A percentile compares a stretch with the other conserved stretches of the same genome.
phyloP scores from a whole-genome alignment of 2,888 invertebrate species.

The Tetrapedia diversipes region DNA sequence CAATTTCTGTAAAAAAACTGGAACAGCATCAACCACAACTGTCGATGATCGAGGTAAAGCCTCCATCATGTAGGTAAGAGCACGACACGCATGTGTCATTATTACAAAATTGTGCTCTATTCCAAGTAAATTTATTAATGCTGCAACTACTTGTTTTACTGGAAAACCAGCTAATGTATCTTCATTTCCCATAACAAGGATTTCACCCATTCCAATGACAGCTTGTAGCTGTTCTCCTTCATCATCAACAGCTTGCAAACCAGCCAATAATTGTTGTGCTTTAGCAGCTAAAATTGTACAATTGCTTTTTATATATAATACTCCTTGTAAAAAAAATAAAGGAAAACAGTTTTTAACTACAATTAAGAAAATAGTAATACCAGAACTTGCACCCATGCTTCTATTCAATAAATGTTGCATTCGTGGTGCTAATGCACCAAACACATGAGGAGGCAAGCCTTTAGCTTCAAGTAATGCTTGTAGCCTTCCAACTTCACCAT shows the following conservation, averaged over 20 bases:
- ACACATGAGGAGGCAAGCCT: slow-evolving; percentile 97
- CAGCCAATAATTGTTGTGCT: slow-evolving; percentile 96
- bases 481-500: slow-evolving; percentile 96
- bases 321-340: background rate
- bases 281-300: slow-evolving; percentile 87
- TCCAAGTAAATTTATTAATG: slow-evolving; percentile 94
- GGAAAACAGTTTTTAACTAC: background rate
- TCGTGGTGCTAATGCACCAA: slow-evolving; percentile 96
- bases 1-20: slow-evolving; percentile 97
- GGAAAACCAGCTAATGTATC: slow-evolving; percentile 99
- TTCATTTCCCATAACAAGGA: slow-evolving; percentile 99
- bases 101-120: slow-evolving; percentile 99
- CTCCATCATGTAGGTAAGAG: slow-evolving; percentile 99
- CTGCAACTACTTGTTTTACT: slow-evolving; percentile 98
- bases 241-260: slow-evolving; percentile 96
- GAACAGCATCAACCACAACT: slow-evolving; percentile 98
- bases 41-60: slow-evolving; percentile 97
- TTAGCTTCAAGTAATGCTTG: slow-evolving; percentile 97
- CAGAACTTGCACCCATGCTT: slow-evolving; percentile 94
- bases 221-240: slow-evolving; percentile 98
- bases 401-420: slow-evolving; percentile 98
- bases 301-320: background rate
- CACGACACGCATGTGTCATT: slow-evolving; percentile 99
- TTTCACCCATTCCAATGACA: slow-evolving; percentile 99
- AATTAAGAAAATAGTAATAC: slow-evolving; percentile 81